Evolutionary conservation across 2,888 invertebrate genomes (phyloP), one percentile per base, ranked within the genome.

Genomic region (Lochmaea capreae): DNA sequence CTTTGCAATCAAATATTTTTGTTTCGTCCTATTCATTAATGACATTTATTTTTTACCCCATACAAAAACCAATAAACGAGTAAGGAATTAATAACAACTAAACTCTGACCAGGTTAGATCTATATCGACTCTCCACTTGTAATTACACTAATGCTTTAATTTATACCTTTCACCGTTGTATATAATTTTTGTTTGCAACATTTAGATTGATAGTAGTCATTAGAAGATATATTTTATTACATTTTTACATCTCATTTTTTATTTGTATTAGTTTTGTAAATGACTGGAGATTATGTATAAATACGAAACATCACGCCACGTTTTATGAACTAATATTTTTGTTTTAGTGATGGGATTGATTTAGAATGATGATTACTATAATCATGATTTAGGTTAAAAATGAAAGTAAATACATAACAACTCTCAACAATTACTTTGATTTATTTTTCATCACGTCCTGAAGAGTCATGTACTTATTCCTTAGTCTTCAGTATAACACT

Each of bases 161-260:
- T 63, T 63, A 16, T 63, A 63, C 43, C 62, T 63, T 63, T 63
- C 62, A 43, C 18, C 62, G 62, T 18, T 39, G n/a, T 16, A 43
- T 43, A 63, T 63, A 43, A 63, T 63, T 63, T 63, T 42, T 43
- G 12, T 63, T 18, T 43, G 43, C 12, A 43, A 18, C 43, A 43
- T 63, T 63, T 63, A 63, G 66, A 54, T 66, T 66, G n/a, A 66
- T 57, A 39, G 12, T 16, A 33, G 66, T 66, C 39, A 66, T 54
- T 66, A 39, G 52, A 54, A 66, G 54, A 52, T 66, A 52, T 54
- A 66, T 26, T 33, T 66, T 11, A 52, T 66, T 66, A 33, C 54
- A 49, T 66, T 54, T 39, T 52, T 54, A 54, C 54, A 66, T 54
- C 46, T 61, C 26, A 26, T 61, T 58, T 52, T 52, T 54, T 39